These are phyloP conservation scores for Pegoplata infirma DNA, from an alignment of 2,888 invertebrate species.

Conservation along the genomic window DNA sequence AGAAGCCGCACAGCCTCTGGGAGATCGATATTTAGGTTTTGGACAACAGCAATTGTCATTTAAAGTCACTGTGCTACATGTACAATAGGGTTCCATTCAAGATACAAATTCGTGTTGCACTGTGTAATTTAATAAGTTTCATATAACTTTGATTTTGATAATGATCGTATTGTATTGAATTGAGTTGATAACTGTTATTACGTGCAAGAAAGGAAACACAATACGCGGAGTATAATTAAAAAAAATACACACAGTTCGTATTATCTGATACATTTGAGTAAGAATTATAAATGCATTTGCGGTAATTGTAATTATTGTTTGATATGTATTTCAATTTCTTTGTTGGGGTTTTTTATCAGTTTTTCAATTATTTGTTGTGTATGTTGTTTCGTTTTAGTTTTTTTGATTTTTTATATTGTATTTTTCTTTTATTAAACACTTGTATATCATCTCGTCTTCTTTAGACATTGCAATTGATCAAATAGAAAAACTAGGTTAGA, in stretches of 20 bases:
- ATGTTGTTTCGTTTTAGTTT: not conserved
- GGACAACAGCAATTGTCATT: too few species aligned
- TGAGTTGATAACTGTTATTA: not conserved
- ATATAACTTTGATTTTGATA: not conserved
- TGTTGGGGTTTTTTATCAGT: constrained; percentile 27
- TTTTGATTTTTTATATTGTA: too few species aligned
- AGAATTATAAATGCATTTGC: not conserved
- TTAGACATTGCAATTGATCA: constrained; percentile 49
- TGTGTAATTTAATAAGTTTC: too few species aligned
- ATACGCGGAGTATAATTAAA: too few species aligned
- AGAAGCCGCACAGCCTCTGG: too few species aligned
- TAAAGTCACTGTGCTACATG: too few species aligned
- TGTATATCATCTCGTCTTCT: not conserved
- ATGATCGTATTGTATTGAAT: not conserved
- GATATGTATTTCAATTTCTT: constrained; percentile 1
- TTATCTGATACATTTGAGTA: not conserved
- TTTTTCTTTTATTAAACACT: not conserved
- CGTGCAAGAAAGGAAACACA: too few species aligned
- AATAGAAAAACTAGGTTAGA: constrained; percentile 54
- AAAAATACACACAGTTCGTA: too few species aligned
- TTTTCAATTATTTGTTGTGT: constrained; percentile 29
- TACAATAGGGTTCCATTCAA: too few species aligned
- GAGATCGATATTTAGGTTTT: too few species aligned
- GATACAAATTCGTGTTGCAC: too few species aligned
- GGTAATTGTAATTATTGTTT: not conserved